phyloP scores from a whole-genome alignment of 2,888 invertebrate species.

The Sepioteuthis lessoniana region DNA sequence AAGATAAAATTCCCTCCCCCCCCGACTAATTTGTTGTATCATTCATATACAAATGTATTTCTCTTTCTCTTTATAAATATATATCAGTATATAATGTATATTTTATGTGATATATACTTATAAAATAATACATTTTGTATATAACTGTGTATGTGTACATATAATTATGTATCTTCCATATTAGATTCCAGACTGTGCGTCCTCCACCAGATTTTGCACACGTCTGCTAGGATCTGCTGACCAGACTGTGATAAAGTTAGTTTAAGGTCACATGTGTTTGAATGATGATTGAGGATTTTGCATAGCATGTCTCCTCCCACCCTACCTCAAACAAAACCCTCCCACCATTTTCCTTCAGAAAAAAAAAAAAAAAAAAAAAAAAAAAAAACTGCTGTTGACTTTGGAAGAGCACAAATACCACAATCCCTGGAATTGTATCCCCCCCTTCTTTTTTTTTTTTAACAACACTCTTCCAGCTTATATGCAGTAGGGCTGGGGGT shows the following conservation, averaged over 20 bases:
- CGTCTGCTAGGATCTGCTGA: conserved; percentile 44
- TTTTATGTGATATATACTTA: conserved; percentile 38
- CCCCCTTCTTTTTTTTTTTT: neutral
- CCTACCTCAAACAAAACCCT: neutral
- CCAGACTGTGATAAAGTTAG: conserved; percentile 39
- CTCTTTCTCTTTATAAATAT: neutral
- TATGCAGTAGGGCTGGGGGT: no score
- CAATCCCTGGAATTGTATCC: neutral
- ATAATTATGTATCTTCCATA: conserved; percentile 44
- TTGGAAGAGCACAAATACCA: neutral
- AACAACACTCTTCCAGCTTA: neutral
- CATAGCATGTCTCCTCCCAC: neutral
- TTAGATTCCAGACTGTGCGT: conserved; percentile 39
- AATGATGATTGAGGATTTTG: conserved; percentile 10
- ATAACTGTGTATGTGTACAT: neutral
- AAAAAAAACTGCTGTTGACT: neutral
- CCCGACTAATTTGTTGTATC: neutral
- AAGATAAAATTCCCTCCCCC: neutral
- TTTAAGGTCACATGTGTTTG: conserved; percentile 39
- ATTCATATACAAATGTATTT: conserved; percentile 10
- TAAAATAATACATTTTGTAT: conserved; percentile 15
- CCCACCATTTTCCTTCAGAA: neutral
- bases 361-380: neutral
- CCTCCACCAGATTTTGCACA: neutral
- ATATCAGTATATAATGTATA: neutral